Evolutionary conservation across 2,113 vertebrate species (phyloP).

Genomic region (Bubo scandiacus): DNA sequence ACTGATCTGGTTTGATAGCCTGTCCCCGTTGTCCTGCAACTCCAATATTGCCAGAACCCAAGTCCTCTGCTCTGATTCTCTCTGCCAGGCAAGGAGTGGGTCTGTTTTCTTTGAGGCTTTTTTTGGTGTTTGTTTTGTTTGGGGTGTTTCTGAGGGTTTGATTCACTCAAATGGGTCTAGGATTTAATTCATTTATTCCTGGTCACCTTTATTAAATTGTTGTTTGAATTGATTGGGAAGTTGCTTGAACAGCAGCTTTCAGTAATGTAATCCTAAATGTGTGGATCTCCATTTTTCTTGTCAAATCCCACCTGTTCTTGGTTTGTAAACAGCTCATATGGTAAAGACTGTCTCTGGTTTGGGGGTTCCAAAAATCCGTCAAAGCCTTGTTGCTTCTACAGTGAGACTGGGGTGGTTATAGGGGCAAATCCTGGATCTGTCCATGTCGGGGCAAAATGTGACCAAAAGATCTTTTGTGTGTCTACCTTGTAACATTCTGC

Average conservation of each 20-base stretch:
- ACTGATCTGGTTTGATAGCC: neutral
- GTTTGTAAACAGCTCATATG: neutral
- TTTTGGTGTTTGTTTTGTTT: fast-evolving
- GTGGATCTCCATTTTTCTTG: neutral
- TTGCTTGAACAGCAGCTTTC: neutral
- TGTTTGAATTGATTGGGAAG: neutral
- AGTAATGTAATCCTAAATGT: neutral
- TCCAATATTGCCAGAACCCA: neutral
- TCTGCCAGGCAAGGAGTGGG: neutral
- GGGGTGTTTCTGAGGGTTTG: neutral
- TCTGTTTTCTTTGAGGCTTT: neutral
- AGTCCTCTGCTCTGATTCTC: neutral
- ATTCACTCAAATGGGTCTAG: neutral
- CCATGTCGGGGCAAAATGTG: neutral
- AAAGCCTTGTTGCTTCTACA: neutral
- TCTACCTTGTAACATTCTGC: neutral
- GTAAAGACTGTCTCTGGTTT: neutral
- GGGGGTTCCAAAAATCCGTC: neutral
- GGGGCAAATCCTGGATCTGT: neutral
- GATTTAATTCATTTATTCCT: neutral
- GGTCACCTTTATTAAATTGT: neutral
- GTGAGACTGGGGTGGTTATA: neutral
- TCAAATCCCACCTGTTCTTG: neutral
- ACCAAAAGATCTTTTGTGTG: neutral
- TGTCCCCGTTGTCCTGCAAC: neutral